phyloP scores from a whole-genome alignment of 1,140 invertebrate species.

The Drosophila bifasciata region DNA sequence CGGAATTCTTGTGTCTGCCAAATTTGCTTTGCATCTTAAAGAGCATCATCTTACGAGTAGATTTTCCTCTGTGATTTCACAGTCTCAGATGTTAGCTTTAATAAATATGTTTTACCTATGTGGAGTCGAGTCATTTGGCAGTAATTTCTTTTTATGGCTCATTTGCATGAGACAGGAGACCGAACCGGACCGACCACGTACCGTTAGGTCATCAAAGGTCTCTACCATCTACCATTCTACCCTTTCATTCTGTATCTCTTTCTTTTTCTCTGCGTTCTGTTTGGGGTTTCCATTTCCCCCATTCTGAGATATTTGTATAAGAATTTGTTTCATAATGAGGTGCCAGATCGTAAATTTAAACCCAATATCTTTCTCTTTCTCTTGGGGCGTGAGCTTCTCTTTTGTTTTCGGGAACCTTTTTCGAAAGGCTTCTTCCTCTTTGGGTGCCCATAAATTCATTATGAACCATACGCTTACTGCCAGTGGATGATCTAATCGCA shows the following conservation, averaged over 20 bases:
- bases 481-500: constrained; percentile 45
- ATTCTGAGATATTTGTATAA: constrained; percentile 38
- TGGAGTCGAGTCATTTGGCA: constrained; percentile 22
- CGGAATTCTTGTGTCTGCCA: constrained; percentile 14
- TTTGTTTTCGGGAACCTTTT: background rate
- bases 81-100: constrained; percentile 66
- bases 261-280: constrained; percentile 21
- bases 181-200: constrained; percentile 9
- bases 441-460: constrained; percentile 70
- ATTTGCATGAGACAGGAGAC: constrained; percentile 63
- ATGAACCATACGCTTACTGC: constrained; percentile 66
- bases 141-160: constrained; percentile 71
- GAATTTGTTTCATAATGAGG: constrained; percentile 75
- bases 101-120: constrained; percentile 57
- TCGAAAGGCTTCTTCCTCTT: constrained; percentile 33
- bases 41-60: too few species aligned
- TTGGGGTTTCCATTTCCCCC: constrained; percentile 53
- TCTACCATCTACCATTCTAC: constrained; percentile 7
- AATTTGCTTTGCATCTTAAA: constrained; percentile 41
- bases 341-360: constrained; percentile 74
- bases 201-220: constrained; percentile 68
- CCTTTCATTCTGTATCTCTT: constrained; percentile 16
- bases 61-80: constrained; percentile 46
- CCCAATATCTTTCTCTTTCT: constrained; percentile 45
- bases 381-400: constrained; percentile 16